These are phyloP conservation scores for Timandra comae DNA, from an alignment of 2,888 invertebrate genomes.

Conservation along the genomic window DNA sequence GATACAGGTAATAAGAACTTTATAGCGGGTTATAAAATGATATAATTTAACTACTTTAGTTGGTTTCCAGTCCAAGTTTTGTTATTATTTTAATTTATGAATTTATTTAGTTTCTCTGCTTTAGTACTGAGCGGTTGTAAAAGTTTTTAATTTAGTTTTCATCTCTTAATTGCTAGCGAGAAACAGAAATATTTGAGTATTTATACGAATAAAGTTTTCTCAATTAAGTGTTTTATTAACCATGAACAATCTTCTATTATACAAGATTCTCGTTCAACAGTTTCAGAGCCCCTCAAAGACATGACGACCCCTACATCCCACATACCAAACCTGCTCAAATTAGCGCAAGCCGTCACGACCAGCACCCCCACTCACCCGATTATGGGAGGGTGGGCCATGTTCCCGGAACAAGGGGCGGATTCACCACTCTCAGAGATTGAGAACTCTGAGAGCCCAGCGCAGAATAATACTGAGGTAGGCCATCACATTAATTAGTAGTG, in stretches of 20 bases:
- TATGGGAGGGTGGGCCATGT: conserved; percentile 50
- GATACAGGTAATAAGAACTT: background rate
- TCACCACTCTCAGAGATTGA: conserved; percentile 69
- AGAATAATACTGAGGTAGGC: conserved; percentile 50
- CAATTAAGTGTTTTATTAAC: too few relatives aligned
- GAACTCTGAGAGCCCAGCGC: conserved; percentile 53
- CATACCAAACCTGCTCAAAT: conserved; percentile 42
- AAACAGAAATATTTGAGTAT: too few relatives aligned
- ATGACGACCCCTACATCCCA: conserved; percentile 63
- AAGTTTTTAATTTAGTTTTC: too few relatives aligned
- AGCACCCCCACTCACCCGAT: conserved; percentile 62
- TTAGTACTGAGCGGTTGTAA: background rate
- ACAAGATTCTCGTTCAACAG: too few relatives aligned
- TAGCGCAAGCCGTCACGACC: conserved; percentile 53
- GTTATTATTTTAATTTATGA: conserved; percentile 33
- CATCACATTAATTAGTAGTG: too few relatives aligned
- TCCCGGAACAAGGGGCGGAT: conserved; percentile 54
- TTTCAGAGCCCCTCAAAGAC: conserved; percentile 39
- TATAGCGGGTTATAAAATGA: too few relatives aligned
- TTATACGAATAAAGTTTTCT: too few relatives aligned
- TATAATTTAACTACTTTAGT: too few relatives aligned
- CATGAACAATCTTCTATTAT: too few relatives aligned
- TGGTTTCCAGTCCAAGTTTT: too few relatives aligned
- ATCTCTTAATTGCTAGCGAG: too few relatives aligned
- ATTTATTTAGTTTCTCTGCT: background rate